Evolutionary conservation across 2,888 invertebrate genomes (phyloP).

Genomic region (Panopea generosa): DNA sequence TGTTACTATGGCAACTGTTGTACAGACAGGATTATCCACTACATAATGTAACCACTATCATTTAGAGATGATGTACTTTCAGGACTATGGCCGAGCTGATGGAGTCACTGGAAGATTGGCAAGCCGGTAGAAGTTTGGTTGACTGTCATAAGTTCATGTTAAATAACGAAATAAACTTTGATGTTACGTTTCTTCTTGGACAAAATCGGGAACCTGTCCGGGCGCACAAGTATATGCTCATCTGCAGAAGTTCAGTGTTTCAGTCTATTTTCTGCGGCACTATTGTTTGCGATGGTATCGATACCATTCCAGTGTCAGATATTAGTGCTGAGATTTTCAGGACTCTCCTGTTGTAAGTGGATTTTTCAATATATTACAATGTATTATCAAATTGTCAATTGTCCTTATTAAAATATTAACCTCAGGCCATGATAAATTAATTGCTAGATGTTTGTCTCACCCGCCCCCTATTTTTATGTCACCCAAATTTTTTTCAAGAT

Average conservation of each 20-base stretch:
- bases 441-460: too few relatives aligned
- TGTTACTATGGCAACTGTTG: too few relatives aligned
- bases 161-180: slow-evolving; percentile 63
- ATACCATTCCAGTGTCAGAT: slow-evolving; percentile 63
- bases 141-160: slow-evolving; percentile 70
- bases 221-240: slow-evolving; percentile 69
- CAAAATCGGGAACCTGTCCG: slow-evolving; percentile 51
- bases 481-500: too few relatives aligned
- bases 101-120: slow-evolving; percentile 65
- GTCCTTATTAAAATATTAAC: too few relatives aligned
- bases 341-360: slow-evolving; percentile 64
- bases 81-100: slow-evolving; percentile 43
- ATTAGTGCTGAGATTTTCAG: slow-evolving; percentile 68
- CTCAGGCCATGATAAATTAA: too few relatives aligned
- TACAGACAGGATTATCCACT: too few relatives aligned
- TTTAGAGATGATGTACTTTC: background rate
- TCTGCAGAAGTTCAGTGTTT: slow-evolving; percentile 69
- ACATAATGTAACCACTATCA: too few relatives aligned
- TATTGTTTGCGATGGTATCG: slow-evolving; percentile 35
- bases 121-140: slow-evolving; percentile 55
- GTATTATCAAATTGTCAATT: too few relatives aligned
- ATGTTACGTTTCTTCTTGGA: slow-evolving; percentile 67
- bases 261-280: slow-evolving; percentile 70
- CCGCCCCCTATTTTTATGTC: too few relatives aligned
- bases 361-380: too few relatives aligned